Percentiles rank a stretch among this genome's conserved stretches.
Evolutionary conservation across 2,113 vertebrate species (phyloP).

Genomic region (sheep (Ovis aries)): DNA sequence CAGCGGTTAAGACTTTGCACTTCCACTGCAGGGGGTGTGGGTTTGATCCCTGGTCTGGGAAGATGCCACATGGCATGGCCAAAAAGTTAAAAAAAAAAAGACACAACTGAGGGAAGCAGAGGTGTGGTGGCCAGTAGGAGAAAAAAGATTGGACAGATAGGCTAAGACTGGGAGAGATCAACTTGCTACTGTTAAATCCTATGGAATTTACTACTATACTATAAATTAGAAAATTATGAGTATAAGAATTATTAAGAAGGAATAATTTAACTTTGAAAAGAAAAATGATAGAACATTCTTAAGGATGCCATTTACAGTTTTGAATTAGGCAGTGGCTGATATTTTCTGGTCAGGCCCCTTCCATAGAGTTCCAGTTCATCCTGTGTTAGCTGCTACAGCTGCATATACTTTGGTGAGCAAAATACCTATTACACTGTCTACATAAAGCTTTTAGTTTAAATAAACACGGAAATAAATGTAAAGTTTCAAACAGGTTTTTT

Average conservation of each 20-base stretch:
- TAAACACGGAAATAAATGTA: background rate
- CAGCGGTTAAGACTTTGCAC: background rate
- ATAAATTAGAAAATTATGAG: background rate
- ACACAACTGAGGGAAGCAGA: background rate
- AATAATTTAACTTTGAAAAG: background rate
- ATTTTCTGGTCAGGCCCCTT: background rate
- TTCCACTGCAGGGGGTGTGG: background rate
- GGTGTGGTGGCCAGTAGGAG: background rate
- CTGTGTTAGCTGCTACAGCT: background rate
- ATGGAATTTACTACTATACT: background rate
- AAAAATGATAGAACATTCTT: background rate
- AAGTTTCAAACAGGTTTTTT: background rate
- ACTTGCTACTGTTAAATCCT: background rate
- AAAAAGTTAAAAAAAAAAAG: background rate
- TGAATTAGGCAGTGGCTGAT: background rate
- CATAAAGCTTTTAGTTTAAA: background rate
- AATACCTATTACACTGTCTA: background rate
- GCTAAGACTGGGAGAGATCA: background rate
- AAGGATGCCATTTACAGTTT: background rate
- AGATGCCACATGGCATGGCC: background rate
- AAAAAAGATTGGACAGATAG: background rate
- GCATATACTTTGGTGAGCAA: background rate
- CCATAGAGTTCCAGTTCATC: background rate
- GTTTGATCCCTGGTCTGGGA: background rate
- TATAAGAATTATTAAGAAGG: background rate